Evolutionary conservation across 2,888 invertebrate genomes (phyloP).

Genomic region (Tromatobia lineatoria): DNA sequence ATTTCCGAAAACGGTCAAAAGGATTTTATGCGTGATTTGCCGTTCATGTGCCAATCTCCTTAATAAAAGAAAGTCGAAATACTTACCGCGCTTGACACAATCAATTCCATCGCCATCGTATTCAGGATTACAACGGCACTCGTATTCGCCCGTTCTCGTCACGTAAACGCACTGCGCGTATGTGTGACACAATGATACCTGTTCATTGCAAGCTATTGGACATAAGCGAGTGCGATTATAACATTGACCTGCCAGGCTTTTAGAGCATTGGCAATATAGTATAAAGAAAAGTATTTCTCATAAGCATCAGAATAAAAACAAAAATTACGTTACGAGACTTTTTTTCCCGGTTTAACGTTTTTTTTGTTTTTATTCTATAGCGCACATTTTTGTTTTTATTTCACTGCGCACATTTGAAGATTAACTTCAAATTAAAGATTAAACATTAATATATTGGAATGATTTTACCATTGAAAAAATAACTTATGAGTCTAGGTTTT

Average conservation of each 20-base stretch:
- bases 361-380: background rate
- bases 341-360: background rate
- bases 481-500: too few relatives aligned
- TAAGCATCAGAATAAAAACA: background rate
- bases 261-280: slow-evolving; percentile 18
- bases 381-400: too few relatives aligned
- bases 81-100: slow-evolving; percentile 88
- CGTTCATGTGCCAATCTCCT: slow-evolving; percentile 1
- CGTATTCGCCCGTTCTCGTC: slow-evolving; percentile 86
- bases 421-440: too few relatives aligned
- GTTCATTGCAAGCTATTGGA: slow-evolving; percentile 90
- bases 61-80: slow-evolving; percentile 20
- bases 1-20: too few relatives aligned
- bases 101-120: slow-evolving; percentile 94
- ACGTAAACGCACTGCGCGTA: slow-evolving; percentile 92
- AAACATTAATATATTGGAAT: too few relatives aligned
- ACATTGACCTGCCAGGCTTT: slow-evolving; percentile 59
- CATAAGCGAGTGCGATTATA: slow-evolving; percentile 78
- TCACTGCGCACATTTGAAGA: background rate
- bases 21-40: background rate
- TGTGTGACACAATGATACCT: slow-evolving; percentile 91
- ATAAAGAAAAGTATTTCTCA: background rate
- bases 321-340: background rate
- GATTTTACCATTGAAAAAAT: background rate
- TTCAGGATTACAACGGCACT: slow-evolving; percentile 93